Conservation (phyloP, 2,888 invertebrate species). For the Rhodophaea formosa region DNA sequence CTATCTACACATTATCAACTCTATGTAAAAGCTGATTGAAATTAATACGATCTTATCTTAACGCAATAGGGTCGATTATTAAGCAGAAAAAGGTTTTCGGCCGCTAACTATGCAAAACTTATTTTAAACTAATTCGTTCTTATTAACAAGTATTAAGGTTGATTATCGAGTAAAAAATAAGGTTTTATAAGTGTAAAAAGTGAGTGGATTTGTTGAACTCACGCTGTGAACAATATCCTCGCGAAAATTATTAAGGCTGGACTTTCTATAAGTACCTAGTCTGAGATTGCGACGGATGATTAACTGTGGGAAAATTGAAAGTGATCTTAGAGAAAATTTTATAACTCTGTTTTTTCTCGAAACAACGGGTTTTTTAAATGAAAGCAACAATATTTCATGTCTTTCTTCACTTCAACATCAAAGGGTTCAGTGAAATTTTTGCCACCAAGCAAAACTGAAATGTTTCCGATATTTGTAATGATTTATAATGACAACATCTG, state of each 20-base stretch:
- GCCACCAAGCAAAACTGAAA: too few species aligned
- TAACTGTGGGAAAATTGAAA: conserved; percentile 24
- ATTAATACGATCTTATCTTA: neutral
- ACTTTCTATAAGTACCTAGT: conserved; percentile 61
- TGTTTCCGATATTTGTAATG: too few species aligned
- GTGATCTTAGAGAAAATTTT: neutral
- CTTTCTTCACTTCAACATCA: too few species aligned
- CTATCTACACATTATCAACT: conserved; percentile 31
- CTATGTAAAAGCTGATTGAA: conserved; percentile 16
- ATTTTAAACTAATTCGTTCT: too few species aligned
- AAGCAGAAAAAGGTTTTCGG: neutral
- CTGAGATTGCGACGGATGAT: conserved; percentile 30
- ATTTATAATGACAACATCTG: too few species aligned
- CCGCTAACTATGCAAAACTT: too few species aligned
- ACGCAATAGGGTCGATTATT: conserved; percentile 5
- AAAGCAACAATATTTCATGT: too few species aligned
- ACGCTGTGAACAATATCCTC: conserved; percentile 74
- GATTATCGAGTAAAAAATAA: neutral
- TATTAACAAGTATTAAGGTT: neutral
- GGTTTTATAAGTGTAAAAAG: conserved; percentile 12
- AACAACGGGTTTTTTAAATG: too few species aligned
- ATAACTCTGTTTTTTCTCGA: neutral
- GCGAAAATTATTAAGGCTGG: conserved; percentile 69
- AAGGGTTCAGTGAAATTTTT: too few species aligned
- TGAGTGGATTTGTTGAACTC: conserved; percentile 35